Conservation (phyloP, 2,113 vertebrate species). For the Prunella fulvescens region DNA sequence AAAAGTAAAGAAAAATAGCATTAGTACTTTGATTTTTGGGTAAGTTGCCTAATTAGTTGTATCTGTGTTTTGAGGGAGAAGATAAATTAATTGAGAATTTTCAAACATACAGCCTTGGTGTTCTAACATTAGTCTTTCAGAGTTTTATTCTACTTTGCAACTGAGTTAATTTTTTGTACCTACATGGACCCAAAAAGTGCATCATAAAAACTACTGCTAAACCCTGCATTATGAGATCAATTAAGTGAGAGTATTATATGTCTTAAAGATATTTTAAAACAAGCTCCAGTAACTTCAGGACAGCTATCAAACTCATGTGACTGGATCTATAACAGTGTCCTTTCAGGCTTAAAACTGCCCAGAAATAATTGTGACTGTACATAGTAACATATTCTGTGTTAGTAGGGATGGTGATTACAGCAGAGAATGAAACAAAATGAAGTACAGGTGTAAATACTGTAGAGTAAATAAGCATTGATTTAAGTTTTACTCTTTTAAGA, state of each 20-base stretch:
- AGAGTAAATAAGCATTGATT: background rate
- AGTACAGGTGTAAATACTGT: background rate
- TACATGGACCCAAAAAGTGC: background rate
- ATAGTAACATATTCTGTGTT: fast-evolving
- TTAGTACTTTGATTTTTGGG: conserved; percentile 17
- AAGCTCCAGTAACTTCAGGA: background rate
- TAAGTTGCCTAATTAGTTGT: conserved; percentile 47
- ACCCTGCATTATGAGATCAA: background rate
- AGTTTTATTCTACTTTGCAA: background rate
- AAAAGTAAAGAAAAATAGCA: conserved; percentile 67
- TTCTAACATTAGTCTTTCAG: background rate
- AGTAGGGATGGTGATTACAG: background rate
- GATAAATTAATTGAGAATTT: background rate
- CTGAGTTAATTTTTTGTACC: background rate
- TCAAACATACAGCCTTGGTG: background rate
- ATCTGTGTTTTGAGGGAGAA: background rate
- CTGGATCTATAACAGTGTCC: background rate
- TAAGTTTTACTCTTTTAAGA: background rate
- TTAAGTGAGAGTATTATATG: background rate
- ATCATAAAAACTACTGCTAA: background rate
- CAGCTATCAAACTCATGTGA: background rate
- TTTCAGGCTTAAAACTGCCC: background rate
- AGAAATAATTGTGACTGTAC: background rate
- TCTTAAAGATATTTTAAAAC: background rate
- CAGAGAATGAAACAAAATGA: background rate